These are phyloP conservation scores for Seriola quinqueradiata DNA, from an alignment of 2,113 vertebrate species.

Conservation along the genomic window DNA sequence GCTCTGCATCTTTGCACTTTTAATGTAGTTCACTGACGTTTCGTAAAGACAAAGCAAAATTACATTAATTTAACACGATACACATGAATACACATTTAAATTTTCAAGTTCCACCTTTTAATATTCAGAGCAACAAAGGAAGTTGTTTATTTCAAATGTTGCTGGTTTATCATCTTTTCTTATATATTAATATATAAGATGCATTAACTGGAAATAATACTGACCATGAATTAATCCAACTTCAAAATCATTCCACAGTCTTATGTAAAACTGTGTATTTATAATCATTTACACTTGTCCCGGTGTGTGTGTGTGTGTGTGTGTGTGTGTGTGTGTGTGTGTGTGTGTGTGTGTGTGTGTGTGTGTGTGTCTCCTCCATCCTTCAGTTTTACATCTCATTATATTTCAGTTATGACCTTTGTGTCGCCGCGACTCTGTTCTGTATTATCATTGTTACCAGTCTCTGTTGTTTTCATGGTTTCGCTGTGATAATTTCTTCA, in stretches of 20 bases:
- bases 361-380: conserved; percentile 11
- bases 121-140: too few species aligned
- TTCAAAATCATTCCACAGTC: conserved; percentile 17
- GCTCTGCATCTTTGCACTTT: too few species aligned
- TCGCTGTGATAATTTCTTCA: conserved; percentile 7
- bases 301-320: conserved; percentile 17
- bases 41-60: too few species aligned
- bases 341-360: neutral
- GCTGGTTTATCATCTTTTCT: too few species aligned
- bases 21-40: too few species aligned
- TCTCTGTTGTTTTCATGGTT: conserved; percentile 9
- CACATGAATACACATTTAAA: too few species aligned
- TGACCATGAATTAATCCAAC: neutral
- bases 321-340: neutral
- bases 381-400: neutral
- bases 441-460: conserved; percentile 7
- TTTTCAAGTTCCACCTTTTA: too few species aligned
- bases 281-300: neutral
- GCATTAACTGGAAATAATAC: too few species aligned
- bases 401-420: neutral
- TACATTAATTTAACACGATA: too few species aligned
- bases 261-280: neutral
- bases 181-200: too few species aligned
- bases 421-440: neutral
- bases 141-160: too few species aligned